Percentiles rank a stretch among this genome's conserved stretches.
These are phyloP conservation scores for Hydrochoerus hydrochaeris DNA, from an alignment of 2,113 vertebrate genomes.

Conservation along the genomic window DNA sequence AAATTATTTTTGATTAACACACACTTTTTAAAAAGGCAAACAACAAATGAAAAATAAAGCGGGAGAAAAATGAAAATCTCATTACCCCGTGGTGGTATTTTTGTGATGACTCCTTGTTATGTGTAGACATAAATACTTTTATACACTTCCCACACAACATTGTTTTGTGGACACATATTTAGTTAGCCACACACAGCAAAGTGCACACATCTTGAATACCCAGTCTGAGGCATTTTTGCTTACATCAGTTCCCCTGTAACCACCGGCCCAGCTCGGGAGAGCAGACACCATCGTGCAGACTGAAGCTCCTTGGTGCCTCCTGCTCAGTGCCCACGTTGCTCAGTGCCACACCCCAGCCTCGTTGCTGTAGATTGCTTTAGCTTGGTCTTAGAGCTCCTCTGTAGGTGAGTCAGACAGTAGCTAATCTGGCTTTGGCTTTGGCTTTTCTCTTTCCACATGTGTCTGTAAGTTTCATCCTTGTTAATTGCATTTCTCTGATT, in stretches of 20 bases:
- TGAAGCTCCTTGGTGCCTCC: background rate
- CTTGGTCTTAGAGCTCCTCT: background rate
- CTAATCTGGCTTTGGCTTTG: background rate
- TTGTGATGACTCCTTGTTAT: background rate
- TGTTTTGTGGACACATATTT: background rate
- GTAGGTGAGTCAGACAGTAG: background rate
- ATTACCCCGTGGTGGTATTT: background rate
- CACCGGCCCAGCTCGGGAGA: background rate
- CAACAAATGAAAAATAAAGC: background rate
- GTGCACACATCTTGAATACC: background rate
- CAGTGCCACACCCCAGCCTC: background rate
- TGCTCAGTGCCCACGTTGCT: background rate
- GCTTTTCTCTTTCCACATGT: background rate
- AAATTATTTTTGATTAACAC: constrained; percentile 13
- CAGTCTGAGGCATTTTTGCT: background rate
- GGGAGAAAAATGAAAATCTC: background rate
- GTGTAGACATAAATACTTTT: background rate
- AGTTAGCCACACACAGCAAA: background rate
- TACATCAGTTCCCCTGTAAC: background rate
- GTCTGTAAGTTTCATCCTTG: background rate
- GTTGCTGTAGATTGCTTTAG: background rate
- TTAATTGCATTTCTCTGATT: background rate
- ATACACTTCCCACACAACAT: background rate
- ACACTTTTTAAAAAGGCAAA: background rate
- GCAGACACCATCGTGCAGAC: background rate